Conservation (phyloP, 1,140 invertebrate species). For the Potamilus streckersoni region DNA sequence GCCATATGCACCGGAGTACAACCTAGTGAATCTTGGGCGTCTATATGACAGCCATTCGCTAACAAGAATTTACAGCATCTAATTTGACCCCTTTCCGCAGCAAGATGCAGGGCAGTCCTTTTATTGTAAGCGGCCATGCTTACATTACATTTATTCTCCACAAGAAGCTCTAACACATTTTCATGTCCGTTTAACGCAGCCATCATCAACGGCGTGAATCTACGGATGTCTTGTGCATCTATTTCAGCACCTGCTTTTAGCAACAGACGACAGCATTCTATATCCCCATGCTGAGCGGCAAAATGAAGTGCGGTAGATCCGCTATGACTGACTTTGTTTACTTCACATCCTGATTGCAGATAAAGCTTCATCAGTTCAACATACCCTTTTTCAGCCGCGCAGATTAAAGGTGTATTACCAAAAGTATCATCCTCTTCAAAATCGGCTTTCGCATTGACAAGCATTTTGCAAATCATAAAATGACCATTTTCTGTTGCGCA, state of each 20-base stretch:
- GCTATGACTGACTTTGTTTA: constrained; percentile 64
- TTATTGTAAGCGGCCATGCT: constrained; percentile 63
- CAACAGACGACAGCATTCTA: constrained; percentile 50
- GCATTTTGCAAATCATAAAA: constrained; percentile 67
- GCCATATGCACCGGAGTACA: constrained; percentile 59
- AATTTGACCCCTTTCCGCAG: constrained; percentile 67
- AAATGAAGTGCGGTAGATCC: constrained; percentile 65
- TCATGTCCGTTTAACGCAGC: constrained; percentile 59
- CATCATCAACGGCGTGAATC: constrained; percentile 66
- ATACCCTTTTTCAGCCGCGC: constrained; percentile 88
- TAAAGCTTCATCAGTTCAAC: constrained; percentile 84
- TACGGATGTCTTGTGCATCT: constrained; percentile 60
- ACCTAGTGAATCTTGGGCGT: constrained; percentile 57
- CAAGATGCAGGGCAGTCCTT: constrained; percentile 64
- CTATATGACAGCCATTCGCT: constrained; percentile 58
- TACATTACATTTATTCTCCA: constrained; percentile 58
- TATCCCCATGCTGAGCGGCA: constrained; percentile 62
- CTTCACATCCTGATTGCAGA: constrained; percentile 76
- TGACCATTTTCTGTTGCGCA: constrained; percentile 59
- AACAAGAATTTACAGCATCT: constrained; percentile 71
- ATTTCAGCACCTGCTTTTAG: constrained; percentile 57
- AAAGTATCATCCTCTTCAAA: constrained; percentile 62
- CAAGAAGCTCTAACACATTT: constrained; percentile 51
- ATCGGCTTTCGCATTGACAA: constrained; percentile 67
- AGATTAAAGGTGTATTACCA: constrained; percentile 85